phyloP scores from a whole-genome alignment of 2,113 vertebrate species.

The Oxyruncus cristatus region DNA sequence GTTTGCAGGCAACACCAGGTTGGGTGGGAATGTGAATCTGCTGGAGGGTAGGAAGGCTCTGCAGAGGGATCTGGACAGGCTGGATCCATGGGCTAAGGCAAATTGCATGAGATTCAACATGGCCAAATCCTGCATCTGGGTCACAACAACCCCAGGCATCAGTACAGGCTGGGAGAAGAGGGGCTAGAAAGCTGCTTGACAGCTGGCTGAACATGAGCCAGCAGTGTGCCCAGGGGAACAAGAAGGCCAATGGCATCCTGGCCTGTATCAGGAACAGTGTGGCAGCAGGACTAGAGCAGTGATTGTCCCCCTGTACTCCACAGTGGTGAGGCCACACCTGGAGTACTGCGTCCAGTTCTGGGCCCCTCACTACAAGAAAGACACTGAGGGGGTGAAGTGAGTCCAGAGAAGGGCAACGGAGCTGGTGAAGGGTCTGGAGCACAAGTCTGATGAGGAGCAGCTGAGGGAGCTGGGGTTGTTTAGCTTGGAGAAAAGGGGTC shows the following conservation, averaged over 20 bases:
- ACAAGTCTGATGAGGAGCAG: neutral
- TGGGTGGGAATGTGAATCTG: neutral
- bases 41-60: neutral
- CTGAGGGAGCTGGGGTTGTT: neutral
- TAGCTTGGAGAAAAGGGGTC: neutral
- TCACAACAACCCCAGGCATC: neutral
- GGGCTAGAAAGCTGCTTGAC: neutral
- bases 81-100: neutral
- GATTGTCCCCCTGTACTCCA: too few relatives aligned
- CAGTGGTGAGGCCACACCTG: neutral
- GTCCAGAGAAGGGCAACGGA: neutral
- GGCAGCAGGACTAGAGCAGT: neutral
- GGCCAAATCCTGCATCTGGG: neutral
- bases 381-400: fast-evolving
- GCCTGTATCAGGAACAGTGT: fast-evolving
- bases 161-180: neutral
- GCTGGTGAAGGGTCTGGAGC: neutral
- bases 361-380: neutral
- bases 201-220: neutral
- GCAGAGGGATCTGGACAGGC: neutral
- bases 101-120: neutral
- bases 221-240: too few relatives aligned
- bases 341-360: neutral
- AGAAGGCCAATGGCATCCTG: neutral
- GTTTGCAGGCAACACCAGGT: neutral